Percentiles rank a stretch among this genome's conserved stretches.
Conservation (phyloP, 2,888 invertebrate species). For the Chelonus formosanus region DNA sequence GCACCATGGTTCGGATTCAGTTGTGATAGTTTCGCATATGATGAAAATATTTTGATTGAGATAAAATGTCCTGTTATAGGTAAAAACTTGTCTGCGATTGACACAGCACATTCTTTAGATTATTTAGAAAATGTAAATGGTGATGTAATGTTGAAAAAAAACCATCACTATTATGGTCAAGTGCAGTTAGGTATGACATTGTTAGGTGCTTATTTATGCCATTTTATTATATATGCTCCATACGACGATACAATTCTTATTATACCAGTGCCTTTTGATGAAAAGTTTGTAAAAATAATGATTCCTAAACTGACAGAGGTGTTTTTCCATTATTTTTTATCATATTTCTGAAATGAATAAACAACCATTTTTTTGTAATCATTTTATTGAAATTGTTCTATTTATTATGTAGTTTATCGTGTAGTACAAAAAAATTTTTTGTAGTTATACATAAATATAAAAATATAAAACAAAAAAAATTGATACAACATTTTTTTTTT, state of each 20-base stretch:
- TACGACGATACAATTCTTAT: constrained; percentile 4
- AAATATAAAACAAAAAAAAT: no score
- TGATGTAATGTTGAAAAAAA: not conserved
- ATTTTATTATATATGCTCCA: constrained; percentile 18
- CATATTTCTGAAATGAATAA: constrained; percentile 18
- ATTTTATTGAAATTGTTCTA: no score
- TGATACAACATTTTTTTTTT: constrained; percentile 37
- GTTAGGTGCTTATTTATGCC: not conserved
- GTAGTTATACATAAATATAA: no score
- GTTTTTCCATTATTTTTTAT: not conserved
- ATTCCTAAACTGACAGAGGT: constrained; percentile 13
- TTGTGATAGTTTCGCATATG: no score
- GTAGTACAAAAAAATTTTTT: no score
- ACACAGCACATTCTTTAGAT: no score
- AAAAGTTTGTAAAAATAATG: not conserved
- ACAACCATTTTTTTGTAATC: no score
- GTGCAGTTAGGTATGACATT: constrained; percentile 13
- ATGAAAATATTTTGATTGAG: no score
- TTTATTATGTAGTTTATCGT: no score
- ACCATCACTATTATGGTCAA: constrained; percentile 10
- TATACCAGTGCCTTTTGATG: not conserved
- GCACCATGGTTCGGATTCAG: no score
- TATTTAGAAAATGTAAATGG: not conserved
- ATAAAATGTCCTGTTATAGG: no score
- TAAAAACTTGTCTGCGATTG: no score